Percentiles rank a stretch among this genome's conserved stretches.
Conservation (phyloP, 2,113 vertebrate species). For the Carettochelys insculpta region DNA sequence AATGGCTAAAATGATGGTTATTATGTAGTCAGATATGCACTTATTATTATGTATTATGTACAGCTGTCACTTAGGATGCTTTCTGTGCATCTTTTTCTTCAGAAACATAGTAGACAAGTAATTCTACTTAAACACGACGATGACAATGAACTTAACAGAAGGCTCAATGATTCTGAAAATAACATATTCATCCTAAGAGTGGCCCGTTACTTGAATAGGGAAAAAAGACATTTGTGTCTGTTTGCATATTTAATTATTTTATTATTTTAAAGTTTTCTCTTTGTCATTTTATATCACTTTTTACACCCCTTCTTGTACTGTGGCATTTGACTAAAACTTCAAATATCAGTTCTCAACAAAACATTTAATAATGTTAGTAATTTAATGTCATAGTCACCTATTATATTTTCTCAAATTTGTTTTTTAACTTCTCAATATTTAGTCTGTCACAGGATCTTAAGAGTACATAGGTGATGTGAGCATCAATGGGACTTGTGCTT, state of each 20-base stretch:
- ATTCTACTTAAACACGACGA: slow-evolving; percentile 34
- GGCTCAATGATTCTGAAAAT: slow-evolving; percentile 52
- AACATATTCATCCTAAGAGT: slow-evolving; percentile 55
- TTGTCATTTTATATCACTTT: not conserved
- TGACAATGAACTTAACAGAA: slow-evolving; percentile 49
- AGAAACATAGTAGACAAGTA: slow-evolving; percentile 1
- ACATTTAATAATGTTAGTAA: not conserved
- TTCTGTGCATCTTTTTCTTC: not conserved
- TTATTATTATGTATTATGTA: not conserved
- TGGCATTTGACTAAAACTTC: not conserved
- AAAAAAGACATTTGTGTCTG: not conserved
- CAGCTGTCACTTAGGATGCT: not conserved
- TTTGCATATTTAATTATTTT: not conserved
- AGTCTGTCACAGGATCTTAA: not conserved
- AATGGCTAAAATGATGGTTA: not conserved
- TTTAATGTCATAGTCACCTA: rapidly evolving
- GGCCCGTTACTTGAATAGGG: not conserved
- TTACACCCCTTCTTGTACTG: no score
- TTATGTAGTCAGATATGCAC: not conserved
- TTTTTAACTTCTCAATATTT: not conserved
- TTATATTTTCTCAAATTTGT: not conserved
- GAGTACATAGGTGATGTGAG: not conserved
- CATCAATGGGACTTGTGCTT: not conserved
- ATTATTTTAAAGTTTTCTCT: not conserved
- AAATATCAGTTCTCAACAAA: not conserved